Conservation (phyloP, 2,113 vertebrate genomes). For the Anthoscopus minutus region DNA sequence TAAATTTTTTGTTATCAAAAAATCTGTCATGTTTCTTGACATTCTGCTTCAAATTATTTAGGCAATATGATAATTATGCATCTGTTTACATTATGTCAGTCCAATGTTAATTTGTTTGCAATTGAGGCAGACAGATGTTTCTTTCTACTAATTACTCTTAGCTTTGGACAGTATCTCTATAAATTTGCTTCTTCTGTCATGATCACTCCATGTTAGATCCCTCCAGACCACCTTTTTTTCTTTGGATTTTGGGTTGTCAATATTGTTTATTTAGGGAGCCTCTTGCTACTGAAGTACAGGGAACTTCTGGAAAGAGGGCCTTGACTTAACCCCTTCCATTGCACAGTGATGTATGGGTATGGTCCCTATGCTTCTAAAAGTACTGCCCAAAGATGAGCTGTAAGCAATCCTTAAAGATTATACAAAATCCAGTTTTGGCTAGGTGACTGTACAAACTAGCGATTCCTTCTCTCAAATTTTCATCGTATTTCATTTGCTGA, state of each 20-base stretch:
- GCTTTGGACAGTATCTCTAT: background rate
- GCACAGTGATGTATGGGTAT: background rate
- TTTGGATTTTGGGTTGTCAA: background rate
- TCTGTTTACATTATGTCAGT: background rate
- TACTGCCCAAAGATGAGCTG: background rate
- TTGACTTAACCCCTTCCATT: background rate
- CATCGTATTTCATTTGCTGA: background rate
- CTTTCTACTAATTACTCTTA: background rate
- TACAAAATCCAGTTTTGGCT: background rate
- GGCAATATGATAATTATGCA: background rate
- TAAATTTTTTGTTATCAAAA: background rate
- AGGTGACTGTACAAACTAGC: background rate
- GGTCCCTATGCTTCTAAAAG: background rate
- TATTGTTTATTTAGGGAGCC: background rate
- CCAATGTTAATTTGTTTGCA: background rate
- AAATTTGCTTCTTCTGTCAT: background rate
- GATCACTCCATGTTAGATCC: background rate
- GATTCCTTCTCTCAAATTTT: background rate
- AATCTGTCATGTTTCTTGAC: background rate
- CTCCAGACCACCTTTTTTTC: background rate
- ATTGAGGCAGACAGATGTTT: background rate
- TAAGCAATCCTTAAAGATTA: background rate
- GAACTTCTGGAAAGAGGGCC: background rate
- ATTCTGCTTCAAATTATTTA: background rate
- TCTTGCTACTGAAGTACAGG: background rate